A percentile compares a stretch with the other conserved stretches of the same genome.
Conservation (phyloP, 2,888 invertebrate species). For the Eumacrocentrus americanus region DNA sequence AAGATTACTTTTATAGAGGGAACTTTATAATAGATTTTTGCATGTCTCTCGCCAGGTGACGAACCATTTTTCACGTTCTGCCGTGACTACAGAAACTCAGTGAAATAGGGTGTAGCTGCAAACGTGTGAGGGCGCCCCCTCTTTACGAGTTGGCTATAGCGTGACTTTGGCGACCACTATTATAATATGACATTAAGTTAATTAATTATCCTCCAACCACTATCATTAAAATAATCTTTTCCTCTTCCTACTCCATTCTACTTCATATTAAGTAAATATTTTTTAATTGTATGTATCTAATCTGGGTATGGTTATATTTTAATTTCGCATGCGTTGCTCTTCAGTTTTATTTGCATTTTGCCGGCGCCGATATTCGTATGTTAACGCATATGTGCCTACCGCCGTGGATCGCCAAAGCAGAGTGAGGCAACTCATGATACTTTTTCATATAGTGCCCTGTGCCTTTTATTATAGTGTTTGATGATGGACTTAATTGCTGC, state of each 20-base stretch:
- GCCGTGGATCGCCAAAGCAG: neutral
- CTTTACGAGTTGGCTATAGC: neutral
- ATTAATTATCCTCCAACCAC: slow-evolving; percentile 33
- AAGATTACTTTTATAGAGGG: too few species aligned
- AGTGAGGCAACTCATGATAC: neutral
- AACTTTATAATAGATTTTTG: too few species aligned
- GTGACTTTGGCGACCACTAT: slow-evolving; percentile 21
- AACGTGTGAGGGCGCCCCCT: neutral
- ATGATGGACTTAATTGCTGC: too few species aligned
- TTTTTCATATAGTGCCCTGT: too few species aligned
- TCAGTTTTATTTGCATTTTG: neutral
- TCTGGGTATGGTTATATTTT: neutral
- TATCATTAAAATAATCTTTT: slow-evolving; percentile 33
- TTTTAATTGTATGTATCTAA: neutral
- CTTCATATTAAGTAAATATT: neutral
- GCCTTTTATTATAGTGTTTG: too few species aligned
- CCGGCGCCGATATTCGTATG: neutral
- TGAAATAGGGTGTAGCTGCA: neutral
- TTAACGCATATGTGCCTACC: neutral
- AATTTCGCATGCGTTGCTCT: slow-evolving; percentile 7
- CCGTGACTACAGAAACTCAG: too few species aligned
- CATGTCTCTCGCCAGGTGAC: too few species aligned
- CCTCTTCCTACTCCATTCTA: slow-evolving; percentile 10
- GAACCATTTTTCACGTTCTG: too few species aligned
- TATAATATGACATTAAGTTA: slow-evolving; percentile 36